Percentiles rank a stretch among this genome's conserved stretches.
Evolutionary conservation across 2,113 vertebrate species (phyloP).

Genomic region (Cacatua alba): DNA sequence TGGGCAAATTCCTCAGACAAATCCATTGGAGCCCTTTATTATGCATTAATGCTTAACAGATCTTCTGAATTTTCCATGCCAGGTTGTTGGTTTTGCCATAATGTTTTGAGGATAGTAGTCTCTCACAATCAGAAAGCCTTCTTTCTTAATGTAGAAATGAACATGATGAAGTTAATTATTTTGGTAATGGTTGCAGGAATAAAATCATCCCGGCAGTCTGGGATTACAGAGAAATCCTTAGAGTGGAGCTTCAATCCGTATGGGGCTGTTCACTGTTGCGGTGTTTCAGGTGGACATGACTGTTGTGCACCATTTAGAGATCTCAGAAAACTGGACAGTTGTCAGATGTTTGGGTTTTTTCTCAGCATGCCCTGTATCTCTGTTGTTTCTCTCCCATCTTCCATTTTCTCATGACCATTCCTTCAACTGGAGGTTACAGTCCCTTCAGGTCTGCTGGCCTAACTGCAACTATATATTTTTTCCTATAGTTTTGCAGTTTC

Average conservation of each 20-base stretch:
- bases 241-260: background rate
- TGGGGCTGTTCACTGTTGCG: rapidly evolving
- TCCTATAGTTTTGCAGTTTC: background rate
- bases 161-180: background rate
- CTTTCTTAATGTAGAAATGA: background rate
- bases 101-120: background rate
- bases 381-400: background rate
- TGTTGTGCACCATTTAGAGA: background rate
- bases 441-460: background rate
- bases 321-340: background rate
- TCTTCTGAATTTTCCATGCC: background rate
- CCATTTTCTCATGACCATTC: background rate
- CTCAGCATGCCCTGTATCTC: background rate
- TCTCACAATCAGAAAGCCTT: background rate
- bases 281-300: background rate
- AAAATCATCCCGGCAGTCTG: background rate
- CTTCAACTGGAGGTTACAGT: background rate
- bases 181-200: background rate
- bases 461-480: background rate
- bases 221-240: background rate
- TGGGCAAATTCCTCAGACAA: background rate
- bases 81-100: background rate
- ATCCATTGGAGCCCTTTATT: background rate
- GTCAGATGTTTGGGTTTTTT: background rate
- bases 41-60: background rate